These are phyloP conservation scores for Lagenorhynchus albirostris DNA, from an alignment of 2,113 vertebrate species.

Conservation along the genomic window DNA sequence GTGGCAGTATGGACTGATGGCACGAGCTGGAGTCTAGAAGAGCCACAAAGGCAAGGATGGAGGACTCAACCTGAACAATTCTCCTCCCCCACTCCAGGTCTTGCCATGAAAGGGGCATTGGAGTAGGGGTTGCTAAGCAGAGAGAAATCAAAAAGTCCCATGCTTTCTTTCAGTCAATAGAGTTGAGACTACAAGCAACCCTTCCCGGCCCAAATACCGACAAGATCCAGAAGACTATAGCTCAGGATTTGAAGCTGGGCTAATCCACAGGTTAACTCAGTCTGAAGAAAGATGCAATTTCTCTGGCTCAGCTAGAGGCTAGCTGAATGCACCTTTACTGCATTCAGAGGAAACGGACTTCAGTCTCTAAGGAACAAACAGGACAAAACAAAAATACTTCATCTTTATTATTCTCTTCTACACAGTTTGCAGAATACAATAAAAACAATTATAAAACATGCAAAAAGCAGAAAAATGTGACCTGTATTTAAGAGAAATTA, in stretches of 20 bases:
- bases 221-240: not conserved
- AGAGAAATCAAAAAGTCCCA: not conserved
- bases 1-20: not conserved
- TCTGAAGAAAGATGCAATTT: not conserved
- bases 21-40: not conserved
- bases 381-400: not conserved
- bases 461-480: not conserved
- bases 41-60: not conserved
- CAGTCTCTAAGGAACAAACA: not conserved
- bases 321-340: not conserved
- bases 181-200: not conserved
- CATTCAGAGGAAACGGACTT: not conserved
- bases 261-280: not conserved
- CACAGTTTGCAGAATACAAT: not conserved
- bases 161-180: too few relatives aligned
- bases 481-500: not conserved
- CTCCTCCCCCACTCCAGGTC: not conserved
- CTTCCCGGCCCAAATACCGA: not conserved
- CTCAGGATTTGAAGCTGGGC: not conserved
- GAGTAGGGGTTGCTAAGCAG: not conserved
- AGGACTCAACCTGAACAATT: not conserved
- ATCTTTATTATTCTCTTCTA: not conserved
- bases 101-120: not conserved
- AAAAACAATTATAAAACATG: not conserved
- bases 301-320: not conserved